Base-by-base conservation (phyloP, 2,797 vertebrate genomes). In the Danio tinwini region DNA sequence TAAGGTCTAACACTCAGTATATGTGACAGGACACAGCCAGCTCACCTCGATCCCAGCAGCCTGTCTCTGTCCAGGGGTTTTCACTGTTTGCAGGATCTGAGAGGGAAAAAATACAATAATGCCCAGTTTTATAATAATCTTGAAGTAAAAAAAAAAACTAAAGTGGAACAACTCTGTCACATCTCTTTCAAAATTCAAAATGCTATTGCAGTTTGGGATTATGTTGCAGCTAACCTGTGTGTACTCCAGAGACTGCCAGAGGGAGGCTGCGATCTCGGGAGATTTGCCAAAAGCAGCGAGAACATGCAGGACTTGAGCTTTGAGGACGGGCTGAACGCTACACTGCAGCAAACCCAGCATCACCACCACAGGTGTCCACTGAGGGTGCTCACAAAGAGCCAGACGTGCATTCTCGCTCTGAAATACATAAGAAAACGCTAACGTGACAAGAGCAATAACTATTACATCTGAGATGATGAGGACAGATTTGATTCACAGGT, bases 401-500 rank as follows among this genome's bases (percentile, higher is more conserved):
- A 99, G 89, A 0, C 98, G 96, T n/a, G 98, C 97, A 37, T 97
- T 99, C 89, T 99, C 98, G 91, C 97, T 98, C 98, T 99, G 67
- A 68, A 14, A 83, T 29, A 82, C 49, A 76, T 16, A 67, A 6
- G 53, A 2, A 69, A 63, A 62, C 10, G 52, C 14, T n/a, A 29
- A 29, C 7, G 67, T 63, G 14, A 5, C 11, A 29, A 5, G 1
- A 21, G 4, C 29, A 29, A 29, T 29, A 1, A 29, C 29, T 29
- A 37, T 40, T 53, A 12, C 7, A 10, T 8, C 13, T 68, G 29
- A 53, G 40, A 29, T 17, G 16, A 69, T 5, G 16, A 12, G 67
- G 16, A 10, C 8, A 29, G 29, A 29, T 29, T 1, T 16, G 13
- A 63, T 67, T 37, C 29, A 39, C 37, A 63, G 44, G 5, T 13